A percentile compares a stretch with the other conserved stretches of the same genome.
Evolutionary conservation across 2,888 invertebrate species (phyloP).

Genomic region (Nomada goodeniana): DNA sequence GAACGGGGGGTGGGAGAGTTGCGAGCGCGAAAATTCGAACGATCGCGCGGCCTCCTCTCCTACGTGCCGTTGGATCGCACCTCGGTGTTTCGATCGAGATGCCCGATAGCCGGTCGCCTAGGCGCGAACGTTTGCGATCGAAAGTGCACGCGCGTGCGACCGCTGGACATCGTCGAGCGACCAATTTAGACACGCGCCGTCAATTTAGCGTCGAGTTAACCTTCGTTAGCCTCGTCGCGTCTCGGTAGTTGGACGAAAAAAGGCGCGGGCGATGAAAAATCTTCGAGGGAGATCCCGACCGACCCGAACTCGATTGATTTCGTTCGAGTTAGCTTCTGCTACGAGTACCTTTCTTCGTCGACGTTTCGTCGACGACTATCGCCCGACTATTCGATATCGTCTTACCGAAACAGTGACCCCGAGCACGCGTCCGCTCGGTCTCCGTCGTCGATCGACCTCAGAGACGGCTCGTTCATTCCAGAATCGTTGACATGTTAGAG

Average conservation of each 20-base stretch:
- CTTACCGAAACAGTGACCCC: too few relatives aligned
- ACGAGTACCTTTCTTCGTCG: neutral
- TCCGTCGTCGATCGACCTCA: neutral
- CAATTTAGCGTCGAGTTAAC: conserved; percentile 53
- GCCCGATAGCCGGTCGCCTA: too few relatives aligned
- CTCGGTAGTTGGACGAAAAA: conserved; percentile 20
- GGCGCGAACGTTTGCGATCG: neutral
- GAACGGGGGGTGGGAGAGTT: neutral
- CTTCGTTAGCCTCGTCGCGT: conserved; percentile 45
- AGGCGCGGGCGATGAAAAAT: conserved; percentile 15
- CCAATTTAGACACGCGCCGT: conserved; percentile 51
- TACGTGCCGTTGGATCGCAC: too few relatives aligned
- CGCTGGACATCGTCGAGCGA: conserved; percentile 7
- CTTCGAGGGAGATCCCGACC: neutral
- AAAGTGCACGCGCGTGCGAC: neutral
- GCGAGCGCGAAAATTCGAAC: conserved; percentile 17
- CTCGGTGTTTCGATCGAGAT: too few relatives aligned
- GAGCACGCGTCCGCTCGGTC: too few relatives aligned
- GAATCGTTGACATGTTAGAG: conserved; percentile 56
- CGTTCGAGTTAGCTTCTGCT: neutral
- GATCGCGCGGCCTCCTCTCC: too few relatives aligned
- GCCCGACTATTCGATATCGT: too few relatives aligned
- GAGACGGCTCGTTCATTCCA: conserved; percentile 48
- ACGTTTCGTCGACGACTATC: neutral
- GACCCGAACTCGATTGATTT: conserved; percentile 2